phyloP scores from a whole-genome alignment of 2,113 vertebrate genomes.

The Centropus bengalensis region DNA sequence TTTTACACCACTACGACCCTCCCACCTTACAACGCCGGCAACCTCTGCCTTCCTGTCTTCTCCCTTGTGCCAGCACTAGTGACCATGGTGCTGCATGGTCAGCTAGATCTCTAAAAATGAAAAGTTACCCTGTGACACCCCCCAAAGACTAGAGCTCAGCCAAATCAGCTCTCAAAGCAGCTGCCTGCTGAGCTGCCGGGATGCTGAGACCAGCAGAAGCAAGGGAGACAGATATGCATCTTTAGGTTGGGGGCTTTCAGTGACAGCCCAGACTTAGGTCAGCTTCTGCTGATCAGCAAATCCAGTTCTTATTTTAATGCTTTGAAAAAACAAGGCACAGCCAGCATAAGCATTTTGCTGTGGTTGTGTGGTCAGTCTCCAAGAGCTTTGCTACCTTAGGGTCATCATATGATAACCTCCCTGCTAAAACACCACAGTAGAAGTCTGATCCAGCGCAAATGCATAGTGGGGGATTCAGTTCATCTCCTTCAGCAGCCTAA shows the following conservation, averaged over 20 bases:
- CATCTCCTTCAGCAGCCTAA: not conserved
- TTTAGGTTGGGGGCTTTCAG: not conserved
- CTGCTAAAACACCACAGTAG: not conserved
- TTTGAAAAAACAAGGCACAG: not conserved
- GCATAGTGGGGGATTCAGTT: not conserved
- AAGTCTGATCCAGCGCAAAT: not conserved
- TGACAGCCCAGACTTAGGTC: constrained; percentile 17
- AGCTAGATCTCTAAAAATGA: constrained; percentile 47
- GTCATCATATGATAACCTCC: not conserved
- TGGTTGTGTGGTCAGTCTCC: not conserved
- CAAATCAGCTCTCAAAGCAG: constrained; percentile 48
- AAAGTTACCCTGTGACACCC: not conserved
- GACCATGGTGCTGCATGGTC: not conserved
- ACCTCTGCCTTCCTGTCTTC: not conserved
- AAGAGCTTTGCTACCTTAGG: not conserved
- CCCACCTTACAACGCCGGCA: not conserved
- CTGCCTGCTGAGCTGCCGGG: not conserved
- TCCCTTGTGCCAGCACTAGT: constrained; percentile 1
- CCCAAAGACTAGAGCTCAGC: constrained; percentile 19
- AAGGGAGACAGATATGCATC: not conserved
- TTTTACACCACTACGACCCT: not conserved
- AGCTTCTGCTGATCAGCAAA: constrained; percentile 53
- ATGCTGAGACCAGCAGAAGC: constrained; percentile 58
- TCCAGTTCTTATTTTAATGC: not conserved
- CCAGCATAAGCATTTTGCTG: not conserved